These are phyloP conservation scores for Nemotelus pantherinus DNA, from an alignment of 2,888 invertebrate genomes.

Conservation along the genomic window DNA sequence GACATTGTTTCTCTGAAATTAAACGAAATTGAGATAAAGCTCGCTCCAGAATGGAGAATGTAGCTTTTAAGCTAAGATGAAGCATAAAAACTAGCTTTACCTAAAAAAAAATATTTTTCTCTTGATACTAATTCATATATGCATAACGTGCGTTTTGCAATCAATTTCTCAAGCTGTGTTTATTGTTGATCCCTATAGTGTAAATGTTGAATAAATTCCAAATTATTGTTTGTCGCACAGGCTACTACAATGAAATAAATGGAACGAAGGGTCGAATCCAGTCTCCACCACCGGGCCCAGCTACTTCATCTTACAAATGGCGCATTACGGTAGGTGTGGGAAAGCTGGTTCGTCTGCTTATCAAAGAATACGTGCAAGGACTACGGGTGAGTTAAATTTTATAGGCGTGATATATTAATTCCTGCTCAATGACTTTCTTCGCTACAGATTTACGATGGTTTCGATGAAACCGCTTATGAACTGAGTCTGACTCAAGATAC, in stretches of 20 bases:
- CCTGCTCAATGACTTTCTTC: background rate
- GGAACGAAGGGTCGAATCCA: constrained; percentile 56
- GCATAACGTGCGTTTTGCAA: too few relatives aligned
- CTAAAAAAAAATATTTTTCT: too few relatives aligned
- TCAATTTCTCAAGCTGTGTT: too few relatives aligned
- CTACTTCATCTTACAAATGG: constrained; percentile 57
- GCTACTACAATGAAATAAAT: constrained; percentile 55
- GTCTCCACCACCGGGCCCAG: constrained; percentile 53
- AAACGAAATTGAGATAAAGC: too few relatives aligned
- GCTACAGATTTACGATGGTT: constrained; percentile 77
- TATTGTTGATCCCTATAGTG: too few relatives aligned
- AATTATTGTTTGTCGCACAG: background rate
- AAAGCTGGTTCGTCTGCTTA: constrained; percentile 54
- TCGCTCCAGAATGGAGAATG: too few relatives aligned
- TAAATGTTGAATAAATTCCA: too few relatives aligned
- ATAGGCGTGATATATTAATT: background rate
- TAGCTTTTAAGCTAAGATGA: too few relatives aligned
- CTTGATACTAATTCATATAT: too few relatives aligned
- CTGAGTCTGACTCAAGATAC: constrained; percentile 55
- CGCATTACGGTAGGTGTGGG: constrained; percentile 56
- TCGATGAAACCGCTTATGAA: constrained; percentile 70
- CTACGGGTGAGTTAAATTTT: constrained; percentile 53
- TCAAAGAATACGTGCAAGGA: constrained; percentile 58
- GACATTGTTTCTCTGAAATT: too few relatives aligned
- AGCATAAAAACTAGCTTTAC: too few relatives aligned